Evolutionary conservation across 2,888 invertebrate genomes (phyloP).

Genomic region (Polyommatus iphigenia): DNA sequence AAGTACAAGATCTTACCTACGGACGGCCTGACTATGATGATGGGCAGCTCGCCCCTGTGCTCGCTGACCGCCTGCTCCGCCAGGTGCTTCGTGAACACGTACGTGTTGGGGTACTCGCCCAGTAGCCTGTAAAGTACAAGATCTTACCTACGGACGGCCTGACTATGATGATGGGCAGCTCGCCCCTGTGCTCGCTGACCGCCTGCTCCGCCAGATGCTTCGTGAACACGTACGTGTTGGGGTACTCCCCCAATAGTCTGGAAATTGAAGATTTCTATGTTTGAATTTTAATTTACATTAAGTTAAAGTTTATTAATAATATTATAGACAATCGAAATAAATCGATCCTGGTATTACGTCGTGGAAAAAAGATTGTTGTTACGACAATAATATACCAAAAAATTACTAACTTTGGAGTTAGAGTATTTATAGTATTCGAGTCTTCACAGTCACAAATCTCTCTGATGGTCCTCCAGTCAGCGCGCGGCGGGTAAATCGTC

Average conservation of each 20-base stretch:
- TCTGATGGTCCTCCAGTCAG: not conserved
- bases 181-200: too few relatives aligned
- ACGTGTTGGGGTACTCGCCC: slow-evolving; percentile 91
- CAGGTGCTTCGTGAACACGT: slow-evolving; percentile 93
- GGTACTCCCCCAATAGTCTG: slow-evolving; percentile 51
- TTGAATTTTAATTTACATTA: not conserved
- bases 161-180: too few relatives aligned
- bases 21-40: not conserved
- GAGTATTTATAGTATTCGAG: not conserved
- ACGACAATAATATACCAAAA: not conserved
- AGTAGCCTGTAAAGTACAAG: slow-evolving; percentile 69
- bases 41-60: slow-evolving; percentile 83
- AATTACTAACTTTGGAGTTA: not conserved
- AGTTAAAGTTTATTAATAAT: too few relatives aligned
- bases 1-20: slow-evolving; percentile 29
- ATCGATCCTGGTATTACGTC: too few relatives aligned
- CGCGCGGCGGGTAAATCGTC: not conserved
- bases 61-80: slow-evolving; percentile 91
- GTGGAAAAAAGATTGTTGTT: not conserved
- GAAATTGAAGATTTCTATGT: not conserved
- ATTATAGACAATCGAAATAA: too few relatives aligned
- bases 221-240: too few relatives aligned
- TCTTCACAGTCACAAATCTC: not conserved
- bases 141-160: not conserved
- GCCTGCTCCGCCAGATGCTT: too few relatives aligned